Percentiles rank a stretch among this genome's conserved stretches.
These are phyloP conservation scores for Hemichromis elongatus DNA, from an alignment of 2,113 vertebrate genomes.

Conservation along the genomic window DNA sequence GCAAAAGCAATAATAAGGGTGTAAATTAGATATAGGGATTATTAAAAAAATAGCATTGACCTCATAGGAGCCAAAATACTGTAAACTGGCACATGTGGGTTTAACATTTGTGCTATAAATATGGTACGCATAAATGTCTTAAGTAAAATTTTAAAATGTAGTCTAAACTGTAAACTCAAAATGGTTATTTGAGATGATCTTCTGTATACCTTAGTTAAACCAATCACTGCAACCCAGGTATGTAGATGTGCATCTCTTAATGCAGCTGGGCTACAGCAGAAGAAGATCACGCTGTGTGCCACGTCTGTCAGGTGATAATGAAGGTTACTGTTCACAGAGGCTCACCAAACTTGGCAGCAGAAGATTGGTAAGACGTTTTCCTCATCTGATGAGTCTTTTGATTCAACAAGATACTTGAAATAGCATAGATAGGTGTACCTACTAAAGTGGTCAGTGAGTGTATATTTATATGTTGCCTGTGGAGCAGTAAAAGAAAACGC, in stretches of 20 bases:
- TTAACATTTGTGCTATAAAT: not conserved
- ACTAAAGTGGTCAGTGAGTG: too few species aligned
- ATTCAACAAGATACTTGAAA: too few species aligned
- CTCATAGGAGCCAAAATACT: not conserved
- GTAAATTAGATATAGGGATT: not conserved
- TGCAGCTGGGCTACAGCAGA: too few species aligned
- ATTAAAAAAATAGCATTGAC: not conserved
- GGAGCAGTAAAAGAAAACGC: not conserved
- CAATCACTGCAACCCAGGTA: accelerated
- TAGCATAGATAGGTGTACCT: too few species aligned
- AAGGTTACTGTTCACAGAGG: not conserved
- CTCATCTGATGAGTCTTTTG: not conserved
- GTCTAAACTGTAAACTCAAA: not conserved
- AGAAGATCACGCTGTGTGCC: too few species aligned
- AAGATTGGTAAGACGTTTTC: not conserved
- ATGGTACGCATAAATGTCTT: accelerated
- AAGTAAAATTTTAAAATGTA: not conserved
- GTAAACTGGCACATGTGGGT: not conserved
- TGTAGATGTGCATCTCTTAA: too few species aligned
- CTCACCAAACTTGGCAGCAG: not conserved
- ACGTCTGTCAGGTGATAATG: not conserved
- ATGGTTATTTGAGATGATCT: not conserved
- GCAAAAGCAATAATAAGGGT: not conserved
- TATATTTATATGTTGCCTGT: not conserved
- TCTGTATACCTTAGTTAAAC: not conserved